Percentiles rank a stretch among this genome's conserved stretches.
These are phyloP conservation scores for Cyaniris semiargus DNA, from an alignment of 2,888 invertebrate species.

Conservation along the genomic window DNA sequence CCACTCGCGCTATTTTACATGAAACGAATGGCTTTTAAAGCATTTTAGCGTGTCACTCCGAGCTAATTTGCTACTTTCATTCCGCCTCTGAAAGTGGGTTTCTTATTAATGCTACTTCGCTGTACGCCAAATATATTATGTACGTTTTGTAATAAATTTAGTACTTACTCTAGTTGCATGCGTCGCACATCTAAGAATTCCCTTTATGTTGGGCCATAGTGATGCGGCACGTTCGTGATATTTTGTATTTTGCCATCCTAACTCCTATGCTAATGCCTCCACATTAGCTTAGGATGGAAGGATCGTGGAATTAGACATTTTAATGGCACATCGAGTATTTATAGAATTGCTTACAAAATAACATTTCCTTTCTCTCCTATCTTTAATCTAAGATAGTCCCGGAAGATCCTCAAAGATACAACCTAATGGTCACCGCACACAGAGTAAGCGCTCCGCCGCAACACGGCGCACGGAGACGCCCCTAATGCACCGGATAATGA, in stretches of 20 bases:
- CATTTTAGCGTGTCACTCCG: neutral
- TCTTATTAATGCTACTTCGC: slow-evolving; percentile 7
- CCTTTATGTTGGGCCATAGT: no score
- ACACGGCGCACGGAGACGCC: slow-evolving; percentile 10
- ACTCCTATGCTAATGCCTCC: no score
- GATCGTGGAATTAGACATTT: no score
- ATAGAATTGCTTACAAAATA: no score
- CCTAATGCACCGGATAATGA: slow-evolving; percentile 17
- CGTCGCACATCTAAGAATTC: neutral
- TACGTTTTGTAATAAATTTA: neutral
- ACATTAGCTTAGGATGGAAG: no score
- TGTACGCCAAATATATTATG: neutral
- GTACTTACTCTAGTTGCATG: neutral
- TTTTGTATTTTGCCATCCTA: no score
- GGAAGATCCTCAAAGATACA: neutral
- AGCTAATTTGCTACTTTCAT: neutral
- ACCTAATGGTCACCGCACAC: neutral
- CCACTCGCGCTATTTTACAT: slow-evolving; percentile 15
- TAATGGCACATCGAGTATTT: no score
- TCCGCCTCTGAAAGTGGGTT: neutral
- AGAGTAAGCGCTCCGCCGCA: slow-evolving; percentile 10
- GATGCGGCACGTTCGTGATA: no score
- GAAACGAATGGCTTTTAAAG: neutral
- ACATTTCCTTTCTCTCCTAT: neutral
- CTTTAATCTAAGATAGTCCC: neutral